Evolutionary conservation across 2,888 invertebrate genomes (phyloP), one percentile per base, ranked within the genome.

Genomic region (Spodoptera exigua): DNA sequence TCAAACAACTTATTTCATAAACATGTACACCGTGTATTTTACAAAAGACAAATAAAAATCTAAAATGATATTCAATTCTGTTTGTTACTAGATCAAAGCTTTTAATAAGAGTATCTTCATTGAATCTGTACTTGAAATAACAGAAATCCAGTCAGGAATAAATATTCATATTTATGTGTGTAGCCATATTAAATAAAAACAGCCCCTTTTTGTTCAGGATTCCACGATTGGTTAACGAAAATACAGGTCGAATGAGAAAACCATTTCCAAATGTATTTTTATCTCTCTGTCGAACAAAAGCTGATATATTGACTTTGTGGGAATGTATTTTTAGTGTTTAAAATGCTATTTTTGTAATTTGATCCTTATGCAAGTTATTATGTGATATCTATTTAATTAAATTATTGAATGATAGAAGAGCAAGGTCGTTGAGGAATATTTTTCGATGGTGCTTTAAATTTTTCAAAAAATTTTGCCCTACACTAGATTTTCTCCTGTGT

Each of bases 161-260:
- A 67, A 67, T 67, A 70, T 70, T 70, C 58, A 67, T 49, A 43
- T 45, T 21, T 70, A 34, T 44, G 7, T 27, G 9, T 7, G 27
- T 27, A 27, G 27, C 27, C 27, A 27, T 27, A 27, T 27, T 27
- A 27, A 27, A 65, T 48, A 5, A 39, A 47, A 57, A 48, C 17
- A 35, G 7, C 27, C 21, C n/a, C 39, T 48, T 44, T 70, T 57
- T 57, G 12, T 58, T 39, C 16, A 0, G 17, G 45, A 46, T 21
- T 21, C 14, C 32, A 17, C 39, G 17, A 56, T 45, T 47, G 47
- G 18, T 16, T n/a, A 43, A 60, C 32, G 11, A 46, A 61, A 62
- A 69, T 18, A 70, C 47, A 32, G 44, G 11, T 35, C 14, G 17
- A 10, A 43, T 47, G 46, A 10, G 47, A 43, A 16, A 59, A 48